phyloP scores from a whole-genome alignment of 2,888 invertebrate species.

The Drosophila algonquin region DNA sequence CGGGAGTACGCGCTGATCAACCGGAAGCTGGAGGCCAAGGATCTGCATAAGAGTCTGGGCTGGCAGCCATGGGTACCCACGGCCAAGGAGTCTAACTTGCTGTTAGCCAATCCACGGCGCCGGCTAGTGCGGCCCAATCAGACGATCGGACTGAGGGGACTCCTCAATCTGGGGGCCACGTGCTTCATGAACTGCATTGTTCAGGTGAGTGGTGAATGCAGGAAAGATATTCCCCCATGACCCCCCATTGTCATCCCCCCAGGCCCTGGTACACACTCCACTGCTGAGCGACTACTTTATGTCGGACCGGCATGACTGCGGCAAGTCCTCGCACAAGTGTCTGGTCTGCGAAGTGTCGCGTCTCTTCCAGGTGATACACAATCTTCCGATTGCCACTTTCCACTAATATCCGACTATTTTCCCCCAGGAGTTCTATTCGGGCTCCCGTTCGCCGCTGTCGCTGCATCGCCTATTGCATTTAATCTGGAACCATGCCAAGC shows the following conservation, averaged over 20 bases:
- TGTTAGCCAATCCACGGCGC: slow-evolving; percentile 90
- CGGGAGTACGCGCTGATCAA: slow-evolving; percentile 86
- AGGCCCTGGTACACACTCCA: slow-evolving; percentile 97
- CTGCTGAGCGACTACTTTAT: slow-evolving; percentile 97
- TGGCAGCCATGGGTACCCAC: slow-evolving; percentile 92
- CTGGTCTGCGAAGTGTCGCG: slow-evolving; percentile 98
- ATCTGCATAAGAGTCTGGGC: slow-evolving; percentile 86
- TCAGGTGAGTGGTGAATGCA: slow-evolving; percentile 85
- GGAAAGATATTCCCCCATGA: neutral
- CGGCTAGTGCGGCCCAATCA: slow-evolving; percentile 92
- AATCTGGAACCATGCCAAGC: slow-evolving; percentile 98
- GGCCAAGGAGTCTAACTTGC: slow-evolving; percentile 89
- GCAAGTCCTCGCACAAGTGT: slow-evolving; percentile 89
- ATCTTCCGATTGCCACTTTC: neutral
- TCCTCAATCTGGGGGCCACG: slow-evolving; percentile 98
- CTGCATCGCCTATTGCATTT: slow-evolving; percentile 95
- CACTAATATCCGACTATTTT: neutral
- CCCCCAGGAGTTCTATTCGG: slow-evolving; percentile 94
- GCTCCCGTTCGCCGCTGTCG: slow-evolving; percentile 93
- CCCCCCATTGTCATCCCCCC: slow-evolving; percentile 41
- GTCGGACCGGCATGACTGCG: slow-evolving; percentile 95
- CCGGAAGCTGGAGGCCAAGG: slow-evolving; percentile 86
- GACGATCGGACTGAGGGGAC: slow-evolving; percentile 94
- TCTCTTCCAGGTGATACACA: slow-evolving; percentile 93
- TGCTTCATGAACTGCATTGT: slow-evolving; percentile 99